Base-by-base conservation (phyloP, 2,113 vertebrate species). In the Lepus europaeus region DNA sequence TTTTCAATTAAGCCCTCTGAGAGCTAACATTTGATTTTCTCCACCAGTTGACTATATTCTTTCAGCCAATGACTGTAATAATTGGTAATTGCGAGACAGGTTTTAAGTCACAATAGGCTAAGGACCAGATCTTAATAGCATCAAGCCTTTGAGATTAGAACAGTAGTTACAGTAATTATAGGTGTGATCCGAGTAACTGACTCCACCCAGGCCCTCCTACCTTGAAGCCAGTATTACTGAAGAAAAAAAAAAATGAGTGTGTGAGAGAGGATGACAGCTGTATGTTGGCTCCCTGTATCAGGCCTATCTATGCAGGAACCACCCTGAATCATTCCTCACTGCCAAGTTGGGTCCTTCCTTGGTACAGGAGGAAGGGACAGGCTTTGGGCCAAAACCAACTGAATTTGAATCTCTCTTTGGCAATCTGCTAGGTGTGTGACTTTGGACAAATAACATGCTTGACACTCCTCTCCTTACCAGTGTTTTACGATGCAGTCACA, bases 41-140 rank as follows among this genome's bases (percentile, higher is more conserved):
- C 56, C 17, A 14, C 22, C 22, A 23, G 14, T 20, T 87, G 36
- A 73, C 14, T 68, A 5, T 78, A 86, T 9, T 8, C 14, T 81
- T 97, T 63, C 17, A 88, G n/a, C 29, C n/a, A 84, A 87, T 19
- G n/a, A 9, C 31, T 91, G 36, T 73, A 36, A 19, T 82, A 79
- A 86, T 66, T 56, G 53, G 39, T 76, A 69, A 84, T 70, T 12
- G 49, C 36, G 12, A 91, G 70, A 56, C 45, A 77, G 33, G 51
- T 80, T 93, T 82, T 79, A 61, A 84, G 76, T 70, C 22, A 51
- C 3, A 13, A 31, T 53, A n/a, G 2, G 20, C 76, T 1, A 13
- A 51, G 49, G 22, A 83, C 3, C 17, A 90, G 77, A 70, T 93
- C 80, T 93, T 80, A 83, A 91, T 22, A 89, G 64, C 2, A 72